Evolutionary conservation across 2,888 invertebrate species (phyloP).

Genomic region (Ecliptopera silaceata): DNA sequence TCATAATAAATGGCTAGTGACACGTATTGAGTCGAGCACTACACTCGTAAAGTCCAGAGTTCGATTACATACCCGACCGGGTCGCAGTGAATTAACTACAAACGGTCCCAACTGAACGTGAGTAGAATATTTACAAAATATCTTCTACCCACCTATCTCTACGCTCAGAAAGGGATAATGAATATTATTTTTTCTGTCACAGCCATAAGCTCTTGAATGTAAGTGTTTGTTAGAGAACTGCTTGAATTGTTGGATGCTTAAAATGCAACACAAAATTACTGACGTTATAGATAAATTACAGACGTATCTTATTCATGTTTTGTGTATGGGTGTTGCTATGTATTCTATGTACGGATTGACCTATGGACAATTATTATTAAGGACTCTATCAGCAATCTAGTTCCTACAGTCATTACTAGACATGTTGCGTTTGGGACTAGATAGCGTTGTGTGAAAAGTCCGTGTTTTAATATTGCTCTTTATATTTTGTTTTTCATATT

Average conservation of each 20-base stretch:
- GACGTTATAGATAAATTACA: not conserved
- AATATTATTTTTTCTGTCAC: constrained; percentile 42
- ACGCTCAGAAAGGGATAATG: constrained; percentile 43
- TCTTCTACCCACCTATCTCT: constrained; percentile 44
- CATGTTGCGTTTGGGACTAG: no score
- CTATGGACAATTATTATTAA: no score
- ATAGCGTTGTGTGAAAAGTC: no score
- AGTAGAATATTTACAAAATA: constrained; percentile 59
- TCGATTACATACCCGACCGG: constrained; percentile 64
- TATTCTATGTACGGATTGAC: no score
- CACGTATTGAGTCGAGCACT: constrained; percentile 52
- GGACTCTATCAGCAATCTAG: no score
- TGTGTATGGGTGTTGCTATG: no score
- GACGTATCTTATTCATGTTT: no score
- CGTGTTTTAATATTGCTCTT: no score
- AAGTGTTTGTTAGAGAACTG: constrained; percentile 5
- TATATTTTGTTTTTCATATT: no score
- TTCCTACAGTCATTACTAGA: no score
- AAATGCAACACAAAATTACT: not conserved
- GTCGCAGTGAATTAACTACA: constrained; percentile 64
- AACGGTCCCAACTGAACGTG: constrained; percentile 57
- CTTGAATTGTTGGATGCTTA: not conserved
- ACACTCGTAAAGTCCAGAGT: constrained; percentile 62
- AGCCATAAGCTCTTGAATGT: constrained; percentile 26
- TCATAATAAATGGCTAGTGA: constrained; percentile 54